Evolutionary conservation across 2,888 invertebrate species (phyloP).

Genomic region (Nomada fabriciana): DNA sequence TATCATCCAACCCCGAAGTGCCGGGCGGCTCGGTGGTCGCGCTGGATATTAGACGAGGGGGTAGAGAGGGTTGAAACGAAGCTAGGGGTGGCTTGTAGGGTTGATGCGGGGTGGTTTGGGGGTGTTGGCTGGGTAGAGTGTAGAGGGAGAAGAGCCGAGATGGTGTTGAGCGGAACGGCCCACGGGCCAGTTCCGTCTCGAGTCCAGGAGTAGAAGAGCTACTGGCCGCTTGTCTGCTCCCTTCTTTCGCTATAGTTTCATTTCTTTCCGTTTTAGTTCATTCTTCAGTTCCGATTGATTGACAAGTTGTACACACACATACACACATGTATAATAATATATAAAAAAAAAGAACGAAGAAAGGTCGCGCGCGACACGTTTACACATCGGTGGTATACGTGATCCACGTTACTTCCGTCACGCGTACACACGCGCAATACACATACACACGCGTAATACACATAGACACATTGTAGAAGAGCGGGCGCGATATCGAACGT

Average conservation of each 20-base stretch:
- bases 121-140: constrained; percentile 74
- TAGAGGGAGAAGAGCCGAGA: constrained; percentile 73
- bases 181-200: constrained; percentile 84
- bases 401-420: constrained; percentile 1
- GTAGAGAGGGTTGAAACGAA: constrained; percentile 5
- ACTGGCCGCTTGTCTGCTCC: constrained; percentile 86
- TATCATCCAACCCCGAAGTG: constrained; percentile 81
- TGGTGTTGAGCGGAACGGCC: constrained; percentile 74
- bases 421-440: constrained; percentile 20
- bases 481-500: constrained; percentile 10
- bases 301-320: constrained; percentile 60
- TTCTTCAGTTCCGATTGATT: constrained; percentile 82
- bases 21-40: constrained; percentile 64
- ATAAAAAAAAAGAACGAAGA: background rate
- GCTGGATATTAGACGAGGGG: constrained; percentile 27
- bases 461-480: constrained; percentile 16
- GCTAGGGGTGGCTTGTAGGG: constrained; percentile 37
- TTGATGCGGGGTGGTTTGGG: constrained; percentile 82
- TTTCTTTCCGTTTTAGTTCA: constrained; percentile 82
- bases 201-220: constrained; percentile 86
- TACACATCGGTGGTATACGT: constrained; percentile 49
- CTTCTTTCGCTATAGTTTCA: constrained; percentile 85
- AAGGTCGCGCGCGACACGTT: constrained; percentile 27
- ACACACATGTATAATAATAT: constrained; percentile 30
- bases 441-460: constrained; percentile 26